Percentiles rank a stretch among this genome's conserved stretches.
Evolutionary conservation across 30 jellyfish, hydroid and myxozoan species (phyloP).

Genomic region (Pseudorhiza aurosa): DNA sequence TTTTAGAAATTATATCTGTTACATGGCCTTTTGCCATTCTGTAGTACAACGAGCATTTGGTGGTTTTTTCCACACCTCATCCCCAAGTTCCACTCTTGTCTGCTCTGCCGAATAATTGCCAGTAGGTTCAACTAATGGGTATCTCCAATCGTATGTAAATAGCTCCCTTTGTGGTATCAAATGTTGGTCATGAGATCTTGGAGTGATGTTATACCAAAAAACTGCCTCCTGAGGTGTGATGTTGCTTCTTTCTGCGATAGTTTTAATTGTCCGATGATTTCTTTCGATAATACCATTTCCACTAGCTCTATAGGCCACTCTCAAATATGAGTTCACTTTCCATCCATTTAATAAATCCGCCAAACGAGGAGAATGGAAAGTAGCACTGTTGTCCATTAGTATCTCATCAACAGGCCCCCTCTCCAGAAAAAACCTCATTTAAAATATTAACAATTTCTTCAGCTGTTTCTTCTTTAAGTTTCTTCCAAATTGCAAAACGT

Average conservation of each 20-base stretch:
- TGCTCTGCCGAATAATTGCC: slow-evolving; percentile 3
- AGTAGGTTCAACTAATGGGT: slow-evolving; percentile 15
- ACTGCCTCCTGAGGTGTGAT: background rate
- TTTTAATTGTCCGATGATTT: slow-evolving; percentile 26
- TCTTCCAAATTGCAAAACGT: slow-evolving; percentile 31
- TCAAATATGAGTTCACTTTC: background rate
- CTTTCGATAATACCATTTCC: slow-evolving; percentile 42
- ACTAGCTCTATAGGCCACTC: slow-evolving; percentile 23
- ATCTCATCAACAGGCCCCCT: slow-evolving; percentile 28
- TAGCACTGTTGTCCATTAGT: slow-evolving; percentile 22
- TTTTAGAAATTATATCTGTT: slow-evolving; percentile 5
- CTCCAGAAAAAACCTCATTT: slow-evolving; percentile 1
- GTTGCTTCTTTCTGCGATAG: slow-evolving; percentile 4
- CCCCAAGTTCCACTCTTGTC: slow-evolving; percentile 31
- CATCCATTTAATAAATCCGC: background rate
- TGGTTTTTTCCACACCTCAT: slow-evolving; percentile 30
- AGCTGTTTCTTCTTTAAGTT: slow-evolving; percentile 3
- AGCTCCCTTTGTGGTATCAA: slow-evolving; percentile 22
- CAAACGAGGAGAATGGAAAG: background rate
- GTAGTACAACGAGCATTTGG: slow-evolving; percentile 19
- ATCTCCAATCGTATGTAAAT: slow-evolving; percentile 5
- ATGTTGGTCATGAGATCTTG: slow-evolving; percentile 31
- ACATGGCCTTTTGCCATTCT: slow-evolving; percentile 1
- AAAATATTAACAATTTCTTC: background rate
- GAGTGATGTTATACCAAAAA: slow-evolving; percentile 27